Percentiles rank a stretch among this genome's conserved stretches.
phyloP scores from a whole-genome alignment of 2,113 vertebrate genomes.

The Ariopsis seemanni region DNA sequence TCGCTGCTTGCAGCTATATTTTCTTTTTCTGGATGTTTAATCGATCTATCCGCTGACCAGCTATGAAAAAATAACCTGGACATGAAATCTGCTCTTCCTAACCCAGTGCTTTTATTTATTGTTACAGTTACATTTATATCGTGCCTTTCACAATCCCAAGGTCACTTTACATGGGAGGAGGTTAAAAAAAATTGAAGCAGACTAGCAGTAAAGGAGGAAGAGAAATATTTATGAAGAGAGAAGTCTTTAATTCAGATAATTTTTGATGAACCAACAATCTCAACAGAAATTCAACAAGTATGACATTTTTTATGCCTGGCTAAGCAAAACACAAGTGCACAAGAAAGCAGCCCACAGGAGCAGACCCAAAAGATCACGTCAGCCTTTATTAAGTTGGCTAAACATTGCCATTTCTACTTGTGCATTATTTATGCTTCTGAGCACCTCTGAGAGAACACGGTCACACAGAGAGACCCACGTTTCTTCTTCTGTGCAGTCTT shows the following conservation, averaged over 20 bases:
- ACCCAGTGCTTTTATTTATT: background rate
- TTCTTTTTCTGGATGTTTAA: background rate
- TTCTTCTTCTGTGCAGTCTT: background rate
- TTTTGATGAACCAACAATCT: background rate
- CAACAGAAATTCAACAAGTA: background rate
- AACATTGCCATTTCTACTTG: constrained; percentile 1
- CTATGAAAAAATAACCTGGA: background rate
- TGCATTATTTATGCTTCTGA: constrained; percentile 12
- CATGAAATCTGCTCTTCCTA: background rate
- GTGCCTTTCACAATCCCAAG: too few species aligned
- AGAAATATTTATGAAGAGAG: too few species aligned
- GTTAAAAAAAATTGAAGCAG: too few species aligned
- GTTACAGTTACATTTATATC: background rate
- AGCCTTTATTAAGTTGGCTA: constrained; percentile 11
- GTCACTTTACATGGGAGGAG: too few species aligned
- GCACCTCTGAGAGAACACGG: background rate
- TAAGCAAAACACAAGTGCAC: background rate
- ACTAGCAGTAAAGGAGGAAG: too few species aligned
- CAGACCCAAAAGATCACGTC: background rate
- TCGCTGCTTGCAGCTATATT: too few species aligned
- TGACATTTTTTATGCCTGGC: background rate
- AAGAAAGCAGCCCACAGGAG: background rate
- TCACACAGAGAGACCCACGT: background rate
- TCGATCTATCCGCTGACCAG: background rate
- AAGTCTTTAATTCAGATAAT: too few species aligned